phyloP scores from a whole-genome alignment of 2,888 invertebrate species.

The Aproaerema taeniolella region DNA sequence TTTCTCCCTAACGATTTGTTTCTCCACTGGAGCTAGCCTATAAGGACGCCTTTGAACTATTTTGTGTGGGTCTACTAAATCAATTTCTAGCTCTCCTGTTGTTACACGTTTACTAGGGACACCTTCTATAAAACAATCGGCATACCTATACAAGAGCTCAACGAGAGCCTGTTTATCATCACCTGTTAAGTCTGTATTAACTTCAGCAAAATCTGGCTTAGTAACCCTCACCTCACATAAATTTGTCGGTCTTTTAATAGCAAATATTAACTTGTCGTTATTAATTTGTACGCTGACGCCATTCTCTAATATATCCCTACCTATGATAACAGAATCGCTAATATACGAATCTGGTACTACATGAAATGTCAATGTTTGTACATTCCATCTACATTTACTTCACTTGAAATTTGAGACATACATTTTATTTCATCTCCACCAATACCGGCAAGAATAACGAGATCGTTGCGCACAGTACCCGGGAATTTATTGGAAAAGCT shows the following conservation, averaged over 20 bases:
- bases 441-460: slow-evolving; percentile 23
- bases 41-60: slow-evolving; percentile 5
- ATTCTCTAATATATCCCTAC: slow-evolving; percentile 11
- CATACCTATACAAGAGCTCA: background rate
- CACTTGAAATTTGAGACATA: slow-evolving; percentile 10
- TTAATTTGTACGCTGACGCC: background rate
- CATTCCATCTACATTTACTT: slow-evolving; percentile 4
- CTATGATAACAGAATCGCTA: slow-evolving; percentile 10
- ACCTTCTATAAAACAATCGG: slow-evolving; percentile 4
- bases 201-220: slow-evolving; percentile 15
- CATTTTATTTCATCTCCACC: slow-evolving; percentile 18
- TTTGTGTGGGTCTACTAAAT: slow-evolving; percentile 3
- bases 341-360: slow-evolving; percentile 11
- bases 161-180: slow-evolving; percentile 1
- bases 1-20: slow-evolving; percentile 4
- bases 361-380: slow-evolving; percentile 10
- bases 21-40: slow-evolving; percentile 5
- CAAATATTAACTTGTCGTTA: background rate
- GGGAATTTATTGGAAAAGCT: slow-evolving; percentile 11
- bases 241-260: background rate
- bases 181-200: slow-evolving; percentile 5
- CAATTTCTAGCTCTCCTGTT: slow-evolving; percentile 5
- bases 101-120: slow-evolving; percentile 1
- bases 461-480: slow-evolving; percentile 9
- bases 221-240: background rate